A percentile compares a stretch with the other conserved stretches of the same genome.
Conservation (phyloP, 2,888 invertebrate genomes). For the Dynastes tityus region DNA sequence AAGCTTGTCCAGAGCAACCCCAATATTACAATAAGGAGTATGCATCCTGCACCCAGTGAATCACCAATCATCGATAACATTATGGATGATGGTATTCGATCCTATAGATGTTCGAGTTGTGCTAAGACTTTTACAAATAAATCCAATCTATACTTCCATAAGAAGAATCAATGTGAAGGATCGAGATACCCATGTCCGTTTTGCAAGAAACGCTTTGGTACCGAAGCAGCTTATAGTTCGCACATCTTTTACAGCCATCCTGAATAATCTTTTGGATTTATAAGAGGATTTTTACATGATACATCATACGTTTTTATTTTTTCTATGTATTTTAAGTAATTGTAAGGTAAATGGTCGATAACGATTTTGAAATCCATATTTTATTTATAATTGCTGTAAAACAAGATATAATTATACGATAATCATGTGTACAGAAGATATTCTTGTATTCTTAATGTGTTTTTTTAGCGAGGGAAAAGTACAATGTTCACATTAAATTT, state of each 20-base stretch:
- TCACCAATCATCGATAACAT: conserved; percentile 43
- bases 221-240: conserved; percentile 70
- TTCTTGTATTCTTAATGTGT: not conserved
- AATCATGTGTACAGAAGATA: conserved; percentile 2
- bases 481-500: not conserved
- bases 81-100: conserved; percentile 58
- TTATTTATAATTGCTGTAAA: conserved; percentile 7
- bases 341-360: not conserved
- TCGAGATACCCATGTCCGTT: conserved; percentile 70
- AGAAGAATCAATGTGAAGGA: conserved; percentile 69
- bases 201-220: conserved; percentile 70
- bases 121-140: conserved; percentile 69
- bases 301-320: not conserved
- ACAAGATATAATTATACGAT: not conserved
- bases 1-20: conserved; percentile 69
- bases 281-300: not conserved
- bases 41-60: conserved; percentile 50
- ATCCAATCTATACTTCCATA: conserved; percentile 69
- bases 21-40: conserved; percentile 66
- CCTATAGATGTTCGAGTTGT: conserved; percentile 69
- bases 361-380: not conserved
- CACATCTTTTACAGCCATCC: conserved; percentile 71
- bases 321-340: not conserved
- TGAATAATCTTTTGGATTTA: conserved; percentile 61
- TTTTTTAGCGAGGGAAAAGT: not conserved